A percentile compares a stretch with the other conserved stretches of the same genome.
Conservation (phyloP, 2,888 invertebrate genomes). For the Bruchidius siliquastri region DNA sequence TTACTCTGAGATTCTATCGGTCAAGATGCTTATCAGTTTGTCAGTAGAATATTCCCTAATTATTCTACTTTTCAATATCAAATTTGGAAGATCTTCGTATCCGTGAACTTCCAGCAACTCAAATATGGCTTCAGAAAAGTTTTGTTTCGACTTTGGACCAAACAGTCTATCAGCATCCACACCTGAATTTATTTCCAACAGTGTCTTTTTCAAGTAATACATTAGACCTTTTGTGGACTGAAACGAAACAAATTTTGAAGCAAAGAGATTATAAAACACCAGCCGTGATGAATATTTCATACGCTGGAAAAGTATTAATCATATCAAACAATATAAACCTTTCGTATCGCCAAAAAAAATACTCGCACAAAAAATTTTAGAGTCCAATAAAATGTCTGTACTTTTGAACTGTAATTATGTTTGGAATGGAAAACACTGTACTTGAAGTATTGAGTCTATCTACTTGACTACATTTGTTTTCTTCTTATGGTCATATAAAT, state of each 20-base stretch:
- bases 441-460: no score
- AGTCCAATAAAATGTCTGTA: no score
- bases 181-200: slow-evolving; percentile 46
- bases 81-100: slow-evolving; percentile 47
- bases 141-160: slow-evolving; percentile 38
- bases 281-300: no score
- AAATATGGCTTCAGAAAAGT: slow-evolving; percentile 45
- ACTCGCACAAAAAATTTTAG: no score
- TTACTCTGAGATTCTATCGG: slow-evolving; percentile 34
- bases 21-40: slow-evolving; percentile 50
- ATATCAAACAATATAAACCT: no score
- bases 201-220: slow-evolving; percentile 41
- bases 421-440: no score
- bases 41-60: slow-evolving; percentile 55
- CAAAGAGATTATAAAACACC: no score
- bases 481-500: no score
- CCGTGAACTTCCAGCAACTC: slow-evolving; percentile 44
- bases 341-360: no score
- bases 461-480: no score
- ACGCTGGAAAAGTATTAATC: no score
- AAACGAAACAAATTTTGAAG: slow-evolving; percentile 15
- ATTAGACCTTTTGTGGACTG: slow-evolving; percentile 42
- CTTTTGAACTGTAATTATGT: no score
- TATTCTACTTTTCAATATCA: slow-evolving; percentile 52
- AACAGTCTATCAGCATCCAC: slow-evolving; percentile 49